phyloP scores from a whole-genome alignment of 1,140 invertebrate species.

The Anadara kagoshimensis region DNA sequence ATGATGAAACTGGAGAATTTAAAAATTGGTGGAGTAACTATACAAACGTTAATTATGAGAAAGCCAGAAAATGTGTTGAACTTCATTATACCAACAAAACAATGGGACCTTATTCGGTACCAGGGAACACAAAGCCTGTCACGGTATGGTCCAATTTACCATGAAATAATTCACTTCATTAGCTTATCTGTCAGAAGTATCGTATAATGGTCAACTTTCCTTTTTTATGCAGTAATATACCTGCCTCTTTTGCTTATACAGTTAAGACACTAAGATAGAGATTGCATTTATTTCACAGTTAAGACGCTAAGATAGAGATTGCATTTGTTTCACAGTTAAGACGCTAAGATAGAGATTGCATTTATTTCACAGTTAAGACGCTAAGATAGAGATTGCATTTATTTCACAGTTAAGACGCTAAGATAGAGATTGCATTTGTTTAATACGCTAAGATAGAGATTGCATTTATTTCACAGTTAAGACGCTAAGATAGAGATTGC shows the following conservation, averaged over 20 bases:
- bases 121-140: conserved; percentile 18
- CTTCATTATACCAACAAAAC: conserved; percentile 38
- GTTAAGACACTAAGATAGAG: not conserved
- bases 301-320: not conserved
- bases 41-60: conserved; percentile 31
- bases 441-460: too few relatives aligned
- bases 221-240: not conserved
- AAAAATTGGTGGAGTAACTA: conserved; percentile 50
- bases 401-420: too few relatives aligned
- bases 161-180: not conserved
- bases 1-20: conserved; percentile 34
- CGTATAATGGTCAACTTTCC: not conserved
- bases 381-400: too few relatives aligned
- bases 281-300: not conserved
- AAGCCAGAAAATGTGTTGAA: conserved; percentile 41
- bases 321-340: too few relatives aligned
- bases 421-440: too few relatives aligned
- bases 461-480: too few relatives aligned
- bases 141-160: conserved; percentile 12
- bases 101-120: conserved; percentile 43
- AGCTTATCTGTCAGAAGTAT: not conserved
- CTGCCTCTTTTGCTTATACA: not conserved
- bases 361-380: too few relatives aligned
- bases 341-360: too few relatives aligned
- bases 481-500: too few relatives aligned